Evolutionary conservation across 2,113 vertebrate species (phyloP).

Genomic region (Gorsachius goisagi): DNA sequence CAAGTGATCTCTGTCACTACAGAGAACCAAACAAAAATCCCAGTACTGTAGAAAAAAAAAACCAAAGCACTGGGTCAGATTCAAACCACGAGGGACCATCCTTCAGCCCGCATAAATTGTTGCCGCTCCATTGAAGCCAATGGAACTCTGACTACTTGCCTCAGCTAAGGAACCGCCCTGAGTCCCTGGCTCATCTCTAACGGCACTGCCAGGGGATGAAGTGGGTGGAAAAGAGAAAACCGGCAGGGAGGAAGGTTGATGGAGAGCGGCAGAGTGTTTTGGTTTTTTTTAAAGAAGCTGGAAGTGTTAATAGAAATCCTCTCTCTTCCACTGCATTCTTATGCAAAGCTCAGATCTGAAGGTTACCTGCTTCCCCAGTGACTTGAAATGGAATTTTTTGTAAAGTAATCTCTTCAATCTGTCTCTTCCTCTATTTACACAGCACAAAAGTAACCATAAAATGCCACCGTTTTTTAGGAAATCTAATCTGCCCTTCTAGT

Average conservation of each 20-base stretch:
- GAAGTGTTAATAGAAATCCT: constrained; percentile 2
- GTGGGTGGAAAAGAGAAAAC: background rate
- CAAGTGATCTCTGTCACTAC: background rate
- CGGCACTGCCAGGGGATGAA: background rate
- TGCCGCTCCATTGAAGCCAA: background rate
- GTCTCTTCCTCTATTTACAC: constrained; percentile 51
- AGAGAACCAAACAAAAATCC: background rate
- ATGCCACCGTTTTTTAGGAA: constrained; percentile 49
- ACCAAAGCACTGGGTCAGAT: background rate
- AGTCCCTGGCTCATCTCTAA: constrained; percentile 20
- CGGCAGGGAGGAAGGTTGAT: background rate
- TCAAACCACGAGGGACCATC: background rate
- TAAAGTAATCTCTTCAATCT: constrained; percentile 63
- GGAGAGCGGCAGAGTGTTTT: background rate
- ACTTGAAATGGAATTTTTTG: constrained; percentile 58
- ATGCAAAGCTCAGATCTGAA: constrained; percentile 65
- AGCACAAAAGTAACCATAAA: constrained; percentile 63
- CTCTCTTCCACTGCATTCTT: constrained; percentile 8
- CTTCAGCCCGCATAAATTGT: background rate
- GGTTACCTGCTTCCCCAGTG: constrained; percentile 61
- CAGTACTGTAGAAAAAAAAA: background rate
- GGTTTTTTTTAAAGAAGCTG: background rate
- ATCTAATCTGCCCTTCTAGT: constrained; percentile 65
- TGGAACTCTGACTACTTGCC: background rate
- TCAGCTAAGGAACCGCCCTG: background rate